Evolutionary conservation across 2,113 vertebrate genomes (phyloP).

Genomic region (Corythornis vintsioides): DNA sequence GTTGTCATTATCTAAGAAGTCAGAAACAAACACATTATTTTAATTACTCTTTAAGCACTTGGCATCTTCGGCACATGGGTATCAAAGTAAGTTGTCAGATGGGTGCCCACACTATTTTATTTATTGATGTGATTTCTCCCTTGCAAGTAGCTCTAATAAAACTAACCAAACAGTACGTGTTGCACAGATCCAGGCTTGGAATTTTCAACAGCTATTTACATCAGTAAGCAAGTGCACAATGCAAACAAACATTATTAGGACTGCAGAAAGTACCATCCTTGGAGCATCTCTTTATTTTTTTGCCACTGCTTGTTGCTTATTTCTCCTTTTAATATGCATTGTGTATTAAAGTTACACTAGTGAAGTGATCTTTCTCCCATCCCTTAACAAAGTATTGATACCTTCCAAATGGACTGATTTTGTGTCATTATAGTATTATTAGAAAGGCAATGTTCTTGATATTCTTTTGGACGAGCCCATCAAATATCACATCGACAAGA

Average conservation of each 20-base stretch:
- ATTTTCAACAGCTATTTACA: neutral
- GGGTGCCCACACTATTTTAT: constrained; percentile 39
- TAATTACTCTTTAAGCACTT: constrained; percentile 67
- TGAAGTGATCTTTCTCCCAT: neutral
- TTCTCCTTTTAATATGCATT: neutral
- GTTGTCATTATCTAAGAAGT: constrained; percentile 52
- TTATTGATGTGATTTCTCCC: constrained; percentile 21
- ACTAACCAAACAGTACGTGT: neutral
- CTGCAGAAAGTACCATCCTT: neutral
- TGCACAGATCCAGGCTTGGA: neutral
- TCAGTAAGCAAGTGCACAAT: constrained; percentile 2
- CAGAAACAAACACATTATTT: constrained; percentile 70
- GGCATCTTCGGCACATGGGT: neutral
- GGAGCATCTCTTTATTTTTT: neutral
- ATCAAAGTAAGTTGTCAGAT: constrained; percentile 29
- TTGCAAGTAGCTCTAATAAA: neutral
- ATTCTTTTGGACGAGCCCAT: constrained; percentile 13
- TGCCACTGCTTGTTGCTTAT: neutral
- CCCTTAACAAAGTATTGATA: neutral
- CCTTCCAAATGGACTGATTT: neutral
- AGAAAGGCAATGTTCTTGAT: neutral
- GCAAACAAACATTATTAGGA: constrained; percentile 31
- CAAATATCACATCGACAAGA: constrained; percentile 7
- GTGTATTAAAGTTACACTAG: neutral
- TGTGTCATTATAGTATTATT: neutral